A percentile compares a stretch with the other conserved stretches of the same genome.
Conservation (phyloP, 2,113 vertebrate genomes). For the Oplegnathus fasciatus region DNA sequence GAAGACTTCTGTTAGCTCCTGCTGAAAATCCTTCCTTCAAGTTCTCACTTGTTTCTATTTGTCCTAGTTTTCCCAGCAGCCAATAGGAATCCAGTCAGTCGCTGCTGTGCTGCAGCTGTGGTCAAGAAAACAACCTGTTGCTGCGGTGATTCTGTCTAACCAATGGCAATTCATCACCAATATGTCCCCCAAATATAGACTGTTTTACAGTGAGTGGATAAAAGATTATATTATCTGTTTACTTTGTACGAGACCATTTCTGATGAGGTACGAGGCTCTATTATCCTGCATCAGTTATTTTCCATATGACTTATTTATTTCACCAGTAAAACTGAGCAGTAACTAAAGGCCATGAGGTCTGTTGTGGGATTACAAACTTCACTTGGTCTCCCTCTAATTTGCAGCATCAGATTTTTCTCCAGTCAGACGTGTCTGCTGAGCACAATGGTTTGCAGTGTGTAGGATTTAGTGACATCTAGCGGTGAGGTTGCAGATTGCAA, state of each 20-base stretch:
- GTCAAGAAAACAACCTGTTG: conserved; percentile 37
- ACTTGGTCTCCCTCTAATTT: no score
- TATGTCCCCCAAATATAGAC: background rate
- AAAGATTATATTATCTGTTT: background rate
- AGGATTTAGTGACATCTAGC: no score
- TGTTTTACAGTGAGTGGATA: background rate
- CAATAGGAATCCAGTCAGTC: background rate
- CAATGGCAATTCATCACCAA: background rate
- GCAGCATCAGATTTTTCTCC: no score
- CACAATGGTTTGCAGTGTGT: no score
- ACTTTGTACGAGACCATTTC: background rate
- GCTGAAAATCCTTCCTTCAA: background rate
- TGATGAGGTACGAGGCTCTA: background rate
- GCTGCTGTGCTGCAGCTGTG: conserved; percentile 36
- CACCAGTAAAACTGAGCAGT: background rate
- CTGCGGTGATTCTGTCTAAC: background rate
- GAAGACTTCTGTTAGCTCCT: background rate
- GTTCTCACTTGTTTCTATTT: background rate
- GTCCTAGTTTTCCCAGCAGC: conserved; percentile 15
- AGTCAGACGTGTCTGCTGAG: no score
- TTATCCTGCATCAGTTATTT: background rate
- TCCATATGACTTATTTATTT: background rate
- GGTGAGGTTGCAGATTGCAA: no score
- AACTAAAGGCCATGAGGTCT: no score
- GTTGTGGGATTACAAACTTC: no score